A percentile compares a stretch with the other conserved stretches of the same genome.
Evolutionary conservation across 2,797 vertebrate genomes (phyloP).

Genomic region (Sebastes umbrosus): DNA sequence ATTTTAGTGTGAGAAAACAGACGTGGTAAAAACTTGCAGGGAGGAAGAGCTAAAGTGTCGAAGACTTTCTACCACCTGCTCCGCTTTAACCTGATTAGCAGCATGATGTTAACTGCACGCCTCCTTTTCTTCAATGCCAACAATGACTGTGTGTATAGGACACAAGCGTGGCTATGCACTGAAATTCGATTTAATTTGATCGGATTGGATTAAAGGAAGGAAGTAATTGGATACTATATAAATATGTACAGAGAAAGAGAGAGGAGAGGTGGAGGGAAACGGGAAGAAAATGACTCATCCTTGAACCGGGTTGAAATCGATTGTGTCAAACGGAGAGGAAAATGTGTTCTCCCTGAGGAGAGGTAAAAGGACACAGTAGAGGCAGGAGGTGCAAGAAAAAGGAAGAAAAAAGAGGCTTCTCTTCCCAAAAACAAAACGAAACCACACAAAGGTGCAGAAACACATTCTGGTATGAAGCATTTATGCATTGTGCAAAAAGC

Average conservation of each 20-base stretch:
- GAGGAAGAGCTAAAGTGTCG: neutral
- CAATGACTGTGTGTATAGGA: neutral
- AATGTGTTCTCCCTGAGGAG: constrained; percentile 56
- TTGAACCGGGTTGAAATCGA: constrained; percentile 63
- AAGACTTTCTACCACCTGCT: constrained; percentile 4
- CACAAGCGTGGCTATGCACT: neutral
- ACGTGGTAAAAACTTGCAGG: neutral
- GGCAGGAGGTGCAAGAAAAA: constrained; percentile 9
- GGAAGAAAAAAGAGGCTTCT: constrained; percentile 15
- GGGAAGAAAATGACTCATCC: constrained; percentile 55
- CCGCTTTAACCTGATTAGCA: constrained; percentile 23
- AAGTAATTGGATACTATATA: constrained; percentile 31
- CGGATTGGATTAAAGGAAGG: constrained; percentile 13
- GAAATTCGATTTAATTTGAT: constrained; percentile 30
- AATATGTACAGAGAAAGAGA: neutral
- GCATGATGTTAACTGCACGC: constrained; percentile 17
- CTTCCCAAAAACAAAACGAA: neutral
- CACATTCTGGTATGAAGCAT: neutral
- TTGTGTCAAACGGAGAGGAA: constrained; percentile 64
- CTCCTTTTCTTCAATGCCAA: neutral
- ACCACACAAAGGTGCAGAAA: neutral
- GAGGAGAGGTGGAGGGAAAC: neutral
- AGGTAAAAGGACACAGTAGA: constrained; percentile 26
- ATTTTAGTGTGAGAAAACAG: neutral
- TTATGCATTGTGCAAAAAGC: neutral